Conservation (phyloP, 2,797 vertebrate genomes). For the Lepidocolaptes lacrymiger region DNA sequence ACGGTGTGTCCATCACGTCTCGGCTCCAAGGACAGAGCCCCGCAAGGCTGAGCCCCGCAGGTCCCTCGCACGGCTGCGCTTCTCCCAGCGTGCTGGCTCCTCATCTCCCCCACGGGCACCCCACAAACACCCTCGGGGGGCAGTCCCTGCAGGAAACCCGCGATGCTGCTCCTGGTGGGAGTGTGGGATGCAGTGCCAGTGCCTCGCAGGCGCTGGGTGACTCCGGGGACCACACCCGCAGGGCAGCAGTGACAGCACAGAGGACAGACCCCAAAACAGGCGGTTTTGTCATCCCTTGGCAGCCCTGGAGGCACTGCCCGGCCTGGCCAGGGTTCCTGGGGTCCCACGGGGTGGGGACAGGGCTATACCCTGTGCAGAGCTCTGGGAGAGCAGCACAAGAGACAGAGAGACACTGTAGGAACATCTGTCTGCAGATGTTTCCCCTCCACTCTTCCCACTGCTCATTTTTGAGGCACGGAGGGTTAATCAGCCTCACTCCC, state of each 20-base stretch:
- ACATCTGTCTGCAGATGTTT: background rate
- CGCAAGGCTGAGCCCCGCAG: background rate
- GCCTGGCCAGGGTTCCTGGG: background rate
- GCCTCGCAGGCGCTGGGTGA: background rate
- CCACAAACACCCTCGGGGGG: fast-evolving
- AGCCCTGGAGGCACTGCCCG: background rate
- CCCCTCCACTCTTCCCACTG: fast-evolving
- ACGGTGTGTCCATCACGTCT: fast-evolving
- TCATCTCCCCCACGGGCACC: background rate
- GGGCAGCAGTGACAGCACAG: fast-evolving
- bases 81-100: fast-evolving
- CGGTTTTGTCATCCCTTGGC: fast-evolving
- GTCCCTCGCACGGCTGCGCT: fast-evolving
- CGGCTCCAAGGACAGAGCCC: background rate
- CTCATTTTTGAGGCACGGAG: background rate
- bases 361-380: fast-evolving
- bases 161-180: fast-evolving
- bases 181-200: fast-evolving
- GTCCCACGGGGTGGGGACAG: background rate
- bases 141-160: background rate
- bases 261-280: background rate
- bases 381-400: background rate
- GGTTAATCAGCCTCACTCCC: background rate
- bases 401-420: background rate
- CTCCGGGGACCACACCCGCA: background rate